Evolutionary conservation across 2,888 invertebrate species (phyloP).

Genomic region (Lamproptera curius): DNA sequence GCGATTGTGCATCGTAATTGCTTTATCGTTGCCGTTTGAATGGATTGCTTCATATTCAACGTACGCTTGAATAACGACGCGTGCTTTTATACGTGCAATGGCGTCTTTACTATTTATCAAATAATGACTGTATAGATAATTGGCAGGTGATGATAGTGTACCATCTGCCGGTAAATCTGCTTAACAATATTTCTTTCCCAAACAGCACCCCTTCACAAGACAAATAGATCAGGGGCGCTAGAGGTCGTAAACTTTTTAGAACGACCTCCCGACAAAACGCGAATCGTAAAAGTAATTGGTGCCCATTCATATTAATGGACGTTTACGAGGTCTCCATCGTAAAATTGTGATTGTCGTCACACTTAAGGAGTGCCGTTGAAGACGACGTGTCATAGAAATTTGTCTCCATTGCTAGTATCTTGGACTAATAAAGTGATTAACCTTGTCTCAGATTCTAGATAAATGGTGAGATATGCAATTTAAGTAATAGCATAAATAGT

Average conservation of each 20-base stretch:
- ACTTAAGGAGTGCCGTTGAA: conserved; percentile 57
- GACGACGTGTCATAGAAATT: conserved; percentile 11
- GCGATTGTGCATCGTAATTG: conserved; percentile 51
- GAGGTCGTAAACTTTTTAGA: conserved; percentile 74
- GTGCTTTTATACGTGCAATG: no score
- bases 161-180: conserved; percentile 54
- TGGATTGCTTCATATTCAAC: conserved; percentile 27
- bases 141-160: conserved; percentile 48
- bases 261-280: conserved; percentile 71
- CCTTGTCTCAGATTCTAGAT: no score
- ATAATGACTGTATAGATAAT: no score
- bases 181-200: conserved; percentile 49
- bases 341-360: conserved; percentile 76
- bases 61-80: not conserved
- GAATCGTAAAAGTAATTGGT: conserved; percentile 78
- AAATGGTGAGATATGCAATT: no score
- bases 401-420: no score
- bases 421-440: no score
- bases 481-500: no score
- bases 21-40: conserved; percentile 51
- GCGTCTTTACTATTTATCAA: no score
- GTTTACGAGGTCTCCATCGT: conserved; percentile 72
- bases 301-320: conserved; percentile 79
- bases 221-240: conserved; percentile 58
- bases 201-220: conserved; percentile 45